Conservation (phyloP, 2,113 vertebrate species). For the Serinus canaria region DNA sequence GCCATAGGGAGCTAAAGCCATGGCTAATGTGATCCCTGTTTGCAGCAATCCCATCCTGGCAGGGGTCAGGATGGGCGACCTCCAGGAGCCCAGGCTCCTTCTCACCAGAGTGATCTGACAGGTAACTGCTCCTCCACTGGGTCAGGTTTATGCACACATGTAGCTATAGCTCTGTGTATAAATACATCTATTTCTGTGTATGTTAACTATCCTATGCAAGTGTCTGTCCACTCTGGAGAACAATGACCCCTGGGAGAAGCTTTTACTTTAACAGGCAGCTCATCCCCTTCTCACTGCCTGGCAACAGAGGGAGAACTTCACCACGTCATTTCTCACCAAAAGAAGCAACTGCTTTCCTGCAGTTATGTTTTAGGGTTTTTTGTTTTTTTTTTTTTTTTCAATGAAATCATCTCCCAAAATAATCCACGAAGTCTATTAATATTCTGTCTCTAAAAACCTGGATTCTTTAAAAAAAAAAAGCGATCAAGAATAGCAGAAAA, state of each 20-base stretch:
- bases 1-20: background rate
- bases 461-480: background rate
- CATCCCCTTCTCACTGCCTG: background rate
- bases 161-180: fast-evolving
- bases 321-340: background rate
- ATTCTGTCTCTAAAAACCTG: background rate
- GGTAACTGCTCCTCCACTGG: background rate
- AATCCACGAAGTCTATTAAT: background rate
- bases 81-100: background rate
- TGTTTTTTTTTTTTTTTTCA: background rate
- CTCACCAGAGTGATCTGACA: background rate
- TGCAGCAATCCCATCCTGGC: background rate
- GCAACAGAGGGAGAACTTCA: background rate
- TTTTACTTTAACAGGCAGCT: background rate
- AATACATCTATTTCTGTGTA: fast-evolving
- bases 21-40: fast-evolving
- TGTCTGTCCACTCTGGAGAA: background rate
- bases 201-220: background rate
- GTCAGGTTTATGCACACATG: fast-evolving
- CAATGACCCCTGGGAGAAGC: background rate
- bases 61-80: background rate
- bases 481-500: background rate
- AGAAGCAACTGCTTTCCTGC: background rate
- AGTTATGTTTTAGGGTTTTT: background rate
- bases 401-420: background rate